Evolutionary conservation across 2,888 invertebrate species (phyloP), one percentile per base, ranked within the genome.

Genomic region (Bugula neritina): DNA sequence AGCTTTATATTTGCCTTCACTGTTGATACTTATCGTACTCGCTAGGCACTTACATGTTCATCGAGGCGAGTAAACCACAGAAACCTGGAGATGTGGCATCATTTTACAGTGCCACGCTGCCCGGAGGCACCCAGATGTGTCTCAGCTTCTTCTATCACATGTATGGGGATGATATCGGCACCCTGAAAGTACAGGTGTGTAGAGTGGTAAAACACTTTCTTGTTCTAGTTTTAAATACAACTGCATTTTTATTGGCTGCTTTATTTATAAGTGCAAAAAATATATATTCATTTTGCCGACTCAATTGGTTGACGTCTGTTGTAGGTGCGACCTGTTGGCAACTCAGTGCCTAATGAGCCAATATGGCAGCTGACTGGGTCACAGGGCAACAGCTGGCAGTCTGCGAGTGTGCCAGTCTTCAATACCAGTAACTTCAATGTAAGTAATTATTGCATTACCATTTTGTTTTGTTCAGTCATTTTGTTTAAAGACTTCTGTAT

Each of bases 81-180:
- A 21, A 13, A 2, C 2, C 23, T 23, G 70, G 70, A 25, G 52
- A 70, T n/a, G 10, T 10, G 43, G 70, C 70, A 13, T 2, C 3
- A 29, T 43, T 73, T 3, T 43, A 71, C 52, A 72, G 72, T 71
- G 54, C 73, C 10, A 54, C 31, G 0, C 71, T 72, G 35, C 23
- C 69, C 13, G 35, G n/a, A 71, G 25, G 34, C 17, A 29, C 58
- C 27, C 43, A 54, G 1, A 69, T 34, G 35, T 74, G 74, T 58
- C 57, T 75, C 35, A 35, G 52, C 54, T 81, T 82, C 76, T 82
- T 78, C 77, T 82, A 80, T 75, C 78, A 77, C 74, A 81, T 82
- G 80, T 72, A 77, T 52, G 82, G 82, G 0, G 27, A 69, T 0
- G 69, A 75, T n/a, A 78, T 79, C 55, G 80, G 80, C 17, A 75